Base-by-base conservation (phyloP, 2,113 vertebrate species). In the Grantiella picta region DNA sequence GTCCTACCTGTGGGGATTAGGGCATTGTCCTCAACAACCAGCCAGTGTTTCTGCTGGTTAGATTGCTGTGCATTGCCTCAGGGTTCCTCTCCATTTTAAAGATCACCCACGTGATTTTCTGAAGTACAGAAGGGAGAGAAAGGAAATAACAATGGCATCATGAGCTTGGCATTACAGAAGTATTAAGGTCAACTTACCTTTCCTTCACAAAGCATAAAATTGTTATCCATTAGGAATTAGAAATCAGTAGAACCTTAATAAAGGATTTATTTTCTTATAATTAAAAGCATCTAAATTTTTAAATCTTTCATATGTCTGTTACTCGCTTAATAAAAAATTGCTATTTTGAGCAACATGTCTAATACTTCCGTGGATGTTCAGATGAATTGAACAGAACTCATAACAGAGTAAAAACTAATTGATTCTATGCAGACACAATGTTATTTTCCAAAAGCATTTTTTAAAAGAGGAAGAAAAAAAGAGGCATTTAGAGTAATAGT, bases 261-360 rank as follows among this genome's bases (percentile, higher is more conserved):
- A 92, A 82, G 29, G 79, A 91, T 47, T 12, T 57, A 29, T 61
- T 53, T 76, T 87, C 38, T 87, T 66, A 31, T 31, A 31, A 68
- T n/a, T 94, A 79, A 91, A 85, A 93, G 5, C 36, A 60, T 69
- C 76, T 90, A 14, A 15, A 6, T 47, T 53, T 52, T 84, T 54
- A 2, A 47, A 36, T 24, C 27, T 82, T 91, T 82, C 57, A 40
- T 47, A 38, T 29, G 95, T 90, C 60, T 84, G 36, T 68, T 56
- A 65, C 35, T 91, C 90, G 27, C 71, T 92, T 94, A 82, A 89
- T 90, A 75, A 94, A 95, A 92, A 80, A 68, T 63, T 86, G 15
- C 24, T 81, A 71, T 95, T 95, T 90, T 75, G 65, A 90, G 66
- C 75, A 87, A 86, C 83, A 35, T 33, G 44, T 59, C 42, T 68